phyloP scores from a whole-genome alignment of 2,888 invertebrate species.

The Allygus modestus region DNA sequence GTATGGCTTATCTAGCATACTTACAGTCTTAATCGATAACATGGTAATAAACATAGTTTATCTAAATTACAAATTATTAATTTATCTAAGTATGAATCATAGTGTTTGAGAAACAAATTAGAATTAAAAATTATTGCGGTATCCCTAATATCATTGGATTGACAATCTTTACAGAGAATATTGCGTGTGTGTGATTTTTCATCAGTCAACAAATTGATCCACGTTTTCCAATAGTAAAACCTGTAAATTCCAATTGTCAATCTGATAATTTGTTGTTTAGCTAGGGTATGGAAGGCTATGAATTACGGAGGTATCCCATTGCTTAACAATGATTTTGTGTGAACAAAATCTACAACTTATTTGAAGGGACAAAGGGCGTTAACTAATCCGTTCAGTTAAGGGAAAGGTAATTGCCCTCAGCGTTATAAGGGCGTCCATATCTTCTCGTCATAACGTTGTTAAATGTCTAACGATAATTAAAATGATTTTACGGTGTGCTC shows the following conservation, averaged over 20 bases:
- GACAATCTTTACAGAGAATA: no score
- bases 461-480: neutral
- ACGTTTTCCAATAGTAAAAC: no score
- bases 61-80: no score
- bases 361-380: neutral
- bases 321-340: neutral
- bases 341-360: neutral
- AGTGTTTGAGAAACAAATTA: no score
- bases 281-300: neutral
- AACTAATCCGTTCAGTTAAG: conserved; percentile 14
- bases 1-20: no score
- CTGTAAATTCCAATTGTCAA: neutral
- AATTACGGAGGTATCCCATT: neutral
- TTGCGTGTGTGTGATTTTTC: no score
- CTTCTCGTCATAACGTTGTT: neutral
- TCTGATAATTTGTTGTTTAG: neutral
- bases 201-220: no score
- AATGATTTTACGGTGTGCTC: neutral
- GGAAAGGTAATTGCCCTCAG: neutral
- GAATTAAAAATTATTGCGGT: no score
- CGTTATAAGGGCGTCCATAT: neutral
- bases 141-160: no score
- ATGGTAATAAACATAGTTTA: no score
- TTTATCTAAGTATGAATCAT: no score
- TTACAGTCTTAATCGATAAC: no score